Evolutionary conservation across 2,888 invertebrate genomes (phyloP).

Genomic region (Leptinotarsa haldemani): DNA sequence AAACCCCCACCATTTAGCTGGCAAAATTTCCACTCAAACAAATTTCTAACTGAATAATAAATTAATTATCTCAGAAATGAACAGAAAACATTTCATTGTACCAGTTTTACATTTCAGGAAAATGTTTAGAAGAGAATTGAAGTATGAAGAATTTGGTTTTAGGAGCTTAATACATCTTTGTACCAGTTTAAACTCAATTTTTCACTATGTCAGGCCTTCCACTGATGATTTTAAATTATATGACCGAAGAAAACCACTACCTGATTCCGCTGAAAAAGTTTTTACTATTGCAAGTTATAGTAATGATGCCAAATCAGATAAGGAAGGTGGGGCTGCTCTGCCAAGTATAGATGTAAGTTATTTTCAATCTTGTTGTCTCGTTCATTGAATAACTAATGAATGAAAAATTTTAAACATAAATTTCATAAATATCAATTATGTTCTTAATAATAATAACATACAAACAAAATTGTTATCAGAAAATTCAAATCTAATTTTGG

Average conservation of each 20-base stretch:
- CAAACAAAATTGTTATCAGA: no score
- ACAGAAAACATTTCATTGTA: neutral
- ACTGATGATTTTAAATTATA: conserved; percentile 60
- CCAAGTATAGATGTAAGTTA: conserved; percentile 43
- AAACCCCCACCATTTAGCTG: no score
- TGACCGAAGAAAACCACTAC: conserved; percentile 55
- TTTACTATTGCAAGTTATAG: conserved; percentile 48
- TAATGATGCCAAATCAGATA: conserved; percentile 20
- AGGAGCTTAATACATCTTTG: conserved; percentile 59
- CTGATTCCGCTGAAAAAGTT: conserved; percentile 42
- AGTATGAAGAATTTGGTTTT: conserved; percentile 57
- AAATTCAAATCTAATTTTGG: no score
- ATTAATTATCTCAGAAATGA: neutral
- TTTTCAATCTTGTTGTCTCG: no score
- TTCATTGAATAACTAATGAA: no score
- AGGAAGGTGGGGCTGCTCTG: conserved; percentile 27
- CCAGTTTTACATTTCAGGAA: conserved; percentile 48
- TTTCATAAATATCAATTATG: no score
- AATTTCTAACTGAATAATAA: neutral
- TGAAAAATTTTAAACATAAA: no score
- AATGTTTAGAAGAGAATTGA: conserved; percentile 54
- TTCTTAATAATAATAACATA: no score
- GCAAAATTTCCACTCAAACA: no score
- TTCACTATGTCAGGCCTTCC: conserved; percentile 56
- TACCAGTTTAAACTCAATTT: conserved; percentile 55